Percentiles rank a stretch among this genome's conserved stretches.
Conservation (phyloP, 1,140 invertebrate genomes). For the Drosophila cardini region DNA sequence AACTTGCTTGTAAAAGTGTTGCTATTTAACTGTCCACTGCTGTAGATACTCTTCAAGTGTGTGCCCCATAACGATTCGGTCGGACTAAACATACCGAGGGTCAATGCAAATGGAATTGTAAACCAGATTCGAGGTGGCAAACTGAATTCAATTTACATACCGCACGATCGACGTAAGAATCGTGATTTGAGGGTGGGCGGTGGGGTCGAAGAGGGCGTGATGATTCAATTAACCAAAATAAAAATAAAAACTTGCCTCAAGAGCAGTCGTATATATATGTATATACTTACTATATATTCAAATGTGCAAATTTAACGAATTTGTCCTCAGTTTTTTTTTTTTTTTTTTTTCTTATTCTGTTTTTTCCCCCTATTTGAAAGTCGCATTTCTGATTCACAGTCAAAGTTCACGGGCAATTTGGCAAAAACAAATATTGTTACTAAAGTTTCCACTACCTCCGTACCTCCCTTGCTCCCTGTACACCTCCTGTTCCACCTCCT, state of each 20-base stretch:
- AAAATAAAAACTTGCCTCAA: conserved; percentile 27
- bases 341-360: neutral
- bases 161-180: neutral
- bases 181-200: neutral
- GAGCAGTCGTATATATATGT: neutral
- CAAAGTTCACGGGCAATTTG: conserved; percentile 55
- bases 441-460: neutral
- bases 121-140: conserved; percentile 29
- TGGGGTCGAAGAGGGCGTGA: neutral
- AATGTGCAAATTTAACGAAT: conserved; percentile 14
- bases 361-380: neutral
- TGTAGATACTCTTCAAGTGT: neutral
- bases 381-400: conserved; percentile 26
- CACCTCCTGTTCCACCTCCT: neutral
- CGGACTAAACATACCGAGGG: conserved; percentile 1
- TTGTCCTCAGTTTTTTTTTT: neutral
- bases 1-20: too few species aligned
- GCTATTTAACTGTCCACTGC: too few species aligned
- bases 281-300: neutral
- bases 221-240: conserved; percentile 43
- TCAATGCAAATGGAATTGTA: conserved; percentile 17
- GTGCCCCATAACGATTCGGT: conserved; percentile 1
- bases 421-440: conserved; percentile 39
- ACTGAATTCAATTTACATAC: conserved; percentile 41
- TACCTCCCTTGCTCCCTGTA: neutral